A percentile compares a stretch with the other conserved stretches of the same genome.
Evolutionary conservation across 2,113 vertebrate species (phyloP).

Genomic region (Ariopsis seemanni): DNA sequence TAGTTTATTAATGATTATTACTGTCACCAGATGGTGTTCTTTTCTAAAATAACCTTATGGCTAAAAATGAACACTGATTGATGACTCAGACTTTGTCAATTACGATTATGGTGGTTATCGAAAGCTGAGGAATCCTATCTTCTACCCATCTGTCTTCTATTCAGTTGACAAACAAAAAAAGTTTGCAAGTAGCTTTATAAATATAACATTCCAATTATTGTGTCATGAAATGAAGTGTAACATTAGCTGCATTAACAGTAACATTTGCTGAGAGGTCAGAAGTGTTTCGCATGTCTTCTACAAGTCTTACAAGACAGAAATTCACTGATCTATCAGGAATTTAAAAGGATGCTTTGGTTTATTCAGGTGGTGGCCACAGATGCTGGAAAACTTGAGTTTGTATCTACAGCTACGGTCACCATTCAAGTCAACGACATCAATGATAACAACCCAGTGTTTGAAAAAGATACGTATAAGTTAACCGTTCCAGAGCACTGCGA

Average conservation of each 20-base stretch:
- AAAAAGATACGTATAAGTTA: slow-evolving; percentile 67
- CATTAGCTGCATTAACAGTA: neutral
- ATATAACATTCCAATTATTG: neutral
- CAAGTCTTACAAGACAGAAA: neutral
- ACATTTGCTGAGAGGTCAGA: neutral
- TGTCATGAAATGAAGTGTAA: neutral
- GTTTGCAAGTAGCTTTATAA: neutral
- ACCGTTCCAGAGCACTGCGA: slow-evolving; percentile 73
- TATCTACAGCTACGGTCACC: slow-evolving; percentile 75
- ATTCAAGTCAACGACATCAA: slow-evolving; percentile 82
- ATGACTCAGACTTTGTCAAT: neutral
- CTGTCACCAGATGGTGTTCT: neutral
- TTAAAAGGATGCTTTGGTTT: slow-evolving; percentile 9
- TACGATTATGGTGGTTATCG: neutral
- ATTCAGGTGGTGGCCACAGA: slow-evolving; percentile 85
- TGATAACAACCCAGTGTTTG: slow-evolving; percentile 83
- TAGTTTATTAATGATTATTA: neutral
- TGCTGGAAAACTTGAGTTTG: neutral
- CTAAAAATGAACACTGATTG: neutral
- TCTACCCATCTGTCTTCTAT: neutral
- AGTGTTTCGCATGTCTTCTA: neutral
- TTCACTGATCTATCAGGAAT: neutral
- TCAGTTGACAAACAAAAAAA: neutral
- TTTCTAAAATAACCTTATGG: neutral
- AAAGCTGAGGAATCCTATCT: neutral